Evolutionary conservation across 2,113 vertebrate species (phyloP).

Genomic region (Oreocharis arfaki): DNA sequence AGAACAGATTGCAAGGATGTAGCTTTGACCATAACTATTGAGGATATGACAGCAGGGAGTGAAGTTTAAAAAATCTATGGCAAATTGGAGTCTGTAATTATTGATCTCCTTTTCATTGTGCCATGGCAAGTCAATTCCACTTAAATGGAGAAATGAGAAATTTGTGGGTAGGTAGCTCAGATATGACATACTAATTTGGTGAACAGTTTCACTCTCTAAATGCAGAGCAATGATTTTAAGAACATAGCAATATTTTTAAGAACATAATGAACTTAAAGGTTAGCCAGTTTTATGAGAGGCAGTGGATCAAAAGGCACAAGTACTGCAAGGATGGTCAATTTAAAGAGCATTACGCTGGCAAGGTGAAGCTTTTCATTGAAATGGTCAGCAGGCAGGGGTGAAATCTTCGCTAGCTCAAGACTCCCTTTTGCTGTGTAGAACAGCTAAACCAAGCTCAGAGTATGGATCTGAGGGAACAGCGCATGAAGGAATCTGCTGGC

Average conservation of each 20-base stretch:
- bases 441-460: background rate
- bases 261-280: constrained; percentile 45
- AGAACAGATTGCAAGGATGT: background rate
- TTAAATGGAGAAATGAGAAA: constrained; percentile 3
- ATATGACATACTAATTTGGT: constrained; percentile 13
- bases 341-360: constrained; percentile 17
- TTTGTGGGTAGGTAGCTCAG: background rate
- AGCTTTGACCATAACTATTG: background rate
- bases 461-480: background rate
- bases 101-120: constrained; percentile 24
- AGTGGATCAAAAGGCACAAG: constrained; percentile 26
- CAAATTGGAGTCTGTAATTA: constrained; percentile 21
- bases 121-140: background rate
- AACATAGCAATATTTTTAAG: constrained; percentile 16
- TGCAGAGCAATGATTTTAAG: constrained; percentile 29
- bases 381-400: background rate
- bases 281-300: constrained; percentile 32
- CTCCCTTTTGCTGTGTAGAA: background rate
- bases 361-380: constrained; percentile 26
- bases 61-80: constrained; percentile 37
- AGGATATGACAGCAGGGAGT: constrained; percentile 11
- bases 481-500: background rate
- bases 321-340: constrained; percentile 14
- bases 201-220: constrained; percentile 9
- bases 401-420: background rate